These are phyloP conservation scores for Labeo rohita DNA, from an alignment of 2,113 vertebrate species.

Conservation along the genomic window DNA sequence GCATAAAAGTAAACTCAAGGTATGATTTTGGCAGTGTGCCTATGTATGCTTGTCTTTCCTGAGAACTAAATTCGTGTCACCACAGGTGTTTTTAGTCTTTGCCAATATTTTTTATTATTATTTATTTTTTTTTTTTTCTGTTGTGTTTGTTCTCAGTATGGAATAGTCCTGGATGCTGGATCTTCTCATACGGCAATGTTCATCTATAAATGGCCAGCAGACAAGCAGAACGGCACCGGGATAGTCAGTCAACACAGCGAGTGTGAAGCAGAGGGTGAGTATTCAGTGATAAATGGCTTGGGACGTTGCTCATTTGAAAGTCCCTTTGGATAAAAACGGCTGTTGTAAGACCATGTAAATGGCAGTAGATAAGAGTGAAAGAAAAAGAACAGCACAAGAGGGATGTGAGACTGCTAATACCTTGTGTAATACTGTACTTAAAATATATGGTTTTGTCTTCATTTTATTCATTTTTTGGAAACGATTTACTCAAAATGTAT, in stretches of 20 bases:
- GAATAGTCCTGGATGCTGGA: constrained; percentile 89
- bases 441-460: neutral
- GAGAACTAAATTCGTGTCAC: neutral
- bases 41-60: neutral
- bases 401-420: constrained; percentile 9
- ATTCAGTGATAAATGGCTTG: neutral
- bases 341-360: neutral
- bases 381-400: neutral
- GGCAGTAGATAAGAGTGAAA: neutral
- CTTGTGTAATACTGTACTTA: neutral
- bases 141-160: constrained; percentile 75
- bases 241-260: constrained; percentile 83
- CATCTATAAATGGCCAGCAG: constrained; percentile 83
- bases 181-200: constrained; percentile 88
- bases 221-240: constrained; percentile 87
- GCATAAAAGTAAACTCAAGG: neutral
- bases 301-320: neutral
- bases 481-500: neutral
- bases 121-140: neutral
- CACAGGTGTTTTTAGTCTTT: neutral
- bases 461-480: neutral
- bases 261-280: constrained; percentile 79
- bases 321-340: neutral
- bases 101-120: too few relatives aligned
- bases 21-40: neutral